These are phyloP conservation scores for Xenopus petersii DNA, from an alignment of 2,797 vertebrate genomes.

Conservation along the genomic window DNA sequence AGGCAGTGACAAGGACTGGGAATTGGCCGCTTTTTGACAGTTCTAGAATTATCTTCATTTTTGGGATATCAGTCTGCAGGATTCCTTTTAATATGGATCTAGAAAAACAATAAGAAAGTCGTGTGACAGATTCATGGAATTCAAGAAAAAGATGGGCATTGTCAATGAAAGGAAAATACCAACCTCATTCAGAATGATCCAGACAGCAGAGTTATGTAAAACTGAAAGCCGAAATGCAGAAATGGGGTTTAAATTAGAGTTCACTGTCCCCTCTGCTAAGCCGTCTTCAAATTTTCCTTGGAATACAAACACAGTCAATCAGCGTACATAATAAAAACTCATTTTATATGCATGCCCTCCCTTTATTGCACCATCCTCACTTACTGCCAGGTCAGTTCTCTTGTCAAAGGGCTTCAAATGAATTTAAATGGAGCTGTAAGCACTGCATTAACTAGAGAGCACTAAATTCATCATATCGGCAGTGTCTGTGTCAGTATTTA, in stretches of 20 bases:
- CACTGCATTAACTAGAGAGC: no score
- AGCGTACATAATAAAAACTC: background rate
- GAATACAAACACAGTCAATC: constrained; percentile 42
- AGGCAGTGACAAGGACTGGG: constrained; percentile 44
- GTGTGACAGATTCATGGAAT: constrained; percentile 49
- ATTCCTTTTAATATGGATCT: constrained; percentile 97
- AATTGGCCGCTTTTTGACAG: background rate
- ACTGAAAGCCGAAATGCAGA: constrained; percentile 87
- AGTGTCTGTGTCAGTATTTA: no score
- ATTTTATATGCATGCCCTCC: no score
- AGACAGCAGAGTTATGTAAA: constrained; percentile 89
- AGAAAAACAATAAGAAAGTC: constrained; percentile 47
- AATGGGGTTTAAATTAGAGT: constrained; percentile 84
- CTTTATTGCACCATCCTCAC: no score
- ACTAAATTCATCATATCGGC: no score
- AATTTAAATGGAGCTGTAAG: no score
- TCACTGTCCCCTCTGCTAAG: constrained; percentile 83
- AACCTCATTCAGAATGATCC: constrained; percentile 97
- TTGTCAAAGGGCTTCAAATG: no score
- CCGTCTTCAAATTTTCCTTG: constrained; percentile 91
- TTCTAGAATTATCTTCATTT: constrained; percentile 39
- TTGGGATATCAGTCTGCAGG: constrained; percentile 67
- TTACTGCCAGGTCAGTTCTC: no score
- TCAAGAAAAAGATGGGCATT: background rate
- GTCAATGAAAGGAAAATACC: constrained; percentile 45